Base-by-base conservation (phyloP, 2,888 invertebrate genomes). In the Heteromyza rotundicornis region DNA sequence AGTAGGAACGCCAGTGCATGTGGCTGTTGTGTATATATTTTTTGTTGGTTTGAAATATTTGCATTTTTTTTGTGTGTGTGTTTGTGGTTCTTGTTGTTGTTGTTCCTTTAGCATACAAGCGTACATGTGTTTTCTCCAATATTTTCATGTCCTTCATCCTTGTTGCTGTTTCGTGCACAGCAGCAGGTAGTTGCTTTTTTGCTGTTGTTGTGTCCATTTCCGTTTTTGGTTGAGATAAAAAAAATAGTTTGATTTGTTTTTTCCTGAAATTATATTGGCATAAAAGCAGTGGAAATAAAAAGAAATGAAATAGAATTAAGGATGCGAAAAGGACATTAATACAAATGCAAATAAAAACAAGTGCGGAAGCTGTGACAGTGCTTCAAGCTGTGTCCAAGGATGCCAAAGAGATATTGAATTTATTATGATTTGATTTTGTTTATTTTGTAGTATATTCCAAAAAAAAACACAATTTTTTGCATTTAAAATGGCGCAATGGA, bases 151-250 rank as follows among this genome's bases (percentile, higher is more conserved):
- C 56, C 47, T 47, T 35, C 57, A 16, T 44, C 16, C 19, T 47
- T 62, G 56, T 58, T 63, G 58, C 50, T 17, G 51, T n/a, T 40
- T 40, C 5, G 32, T 12, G 16, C n/a, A 3, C 40, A 40, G 40
- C 40, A 40, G 40, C 14, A 14, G 16, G 40, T 40, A 14, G 10
- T n/a, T n/a, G 40, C n/a, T 40, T 3, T 40, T 36, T 58, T 44
- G 59, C 64, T 65, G 57, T 63, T 51, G 59, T 66, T 36, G 40
- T 57, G 64, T 16, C 62, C 67, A 65, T 68, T 67, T 68, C 68
- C 68, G 68, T 51, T 68, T 17, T n/a, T n/a, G n/a, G n/a, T n/a
- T n/a, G n/a, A n/a, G n/a, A n/a, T n/a, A n/a, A n/a, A n/a, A n/a
- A n/a, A n/a, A n/a, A n/a, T n/a, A 23, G 24, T 60, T 17, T 49